Percentiles rank a stretch among this genome's conserved stretches.
These are phyloP conservation scores for Arbacia lixula DNA, from an alignment of 53 echinoderm and acorn worm species.

Conservation along the genomic window DNA sequence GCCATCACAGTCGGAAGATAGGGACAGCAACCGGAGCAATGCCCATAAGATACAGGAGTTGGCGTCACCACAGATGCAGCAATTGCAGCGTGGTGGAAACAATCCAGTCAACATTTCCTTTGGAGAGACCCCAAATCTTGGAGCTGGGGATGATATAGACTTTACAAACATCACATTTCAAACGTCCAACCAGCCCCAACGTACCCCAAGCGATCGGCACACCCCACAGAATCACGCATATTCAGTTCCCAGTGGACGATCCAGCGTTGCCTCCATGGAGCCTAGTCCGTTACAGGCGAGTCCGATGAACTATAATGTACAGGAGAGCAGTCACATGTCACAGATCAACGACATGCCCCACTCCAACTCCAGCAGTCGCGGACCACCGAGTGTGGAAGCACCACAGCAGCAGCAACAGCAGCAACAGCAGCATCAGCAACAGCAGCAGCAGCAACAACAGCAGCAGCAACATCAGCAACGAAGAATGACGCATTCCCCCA, in stretches of 20 bases:
- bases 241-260: slow-evolving; percentile 48
- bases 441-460: too few relatives aligned
- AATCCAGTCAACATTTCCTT: slow-evolving; percentile 22
- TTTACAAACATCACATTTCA: slow-evolving; percentile 24
- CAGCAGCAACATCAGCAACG: slow-evolving; percentile 25
- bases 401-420: slow-evolving; percentile 32
- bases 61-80: slow-evolving; percentile 36
- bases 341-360: slow-evolving; percentile 52
- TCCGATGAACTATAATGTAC: slow-evolving; percentile 49
- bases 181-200: slow-evolving; percentile 33
- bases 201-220: slow-evolving; percentile 29
- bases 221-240: slow-evolving; percentile 44
- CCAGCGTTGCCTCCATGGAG: slow-evolving; percentile 52
- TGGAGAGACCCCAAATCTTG: slow-evolving; percentile 35
- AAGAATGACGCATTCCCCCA: slow-evolving; percentile 42
- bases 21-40: slow-evolving; percentile 1
- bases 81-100: slow-evolving; percentile 23
- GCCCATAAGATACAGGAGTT: slow-evolving; percentile 47
- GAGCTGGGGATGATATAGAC: slow-evolving; percentile 40
- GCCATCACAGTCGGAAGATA: slow-evolving; percentile 33
- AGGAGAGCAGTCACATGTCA: slow-evolving; percentile 37
- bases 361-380: slow-evolving; percentile 52
- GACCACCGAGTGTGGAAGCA: slow-evolving; percentile 38
- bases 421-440: slow-evolving; percentile 12
- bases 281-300: slow-evolving; percentile 46